Base-by-base conservation (phyloP, 2,888 invertebrate species). In the Aphrophora alni region DNA sequence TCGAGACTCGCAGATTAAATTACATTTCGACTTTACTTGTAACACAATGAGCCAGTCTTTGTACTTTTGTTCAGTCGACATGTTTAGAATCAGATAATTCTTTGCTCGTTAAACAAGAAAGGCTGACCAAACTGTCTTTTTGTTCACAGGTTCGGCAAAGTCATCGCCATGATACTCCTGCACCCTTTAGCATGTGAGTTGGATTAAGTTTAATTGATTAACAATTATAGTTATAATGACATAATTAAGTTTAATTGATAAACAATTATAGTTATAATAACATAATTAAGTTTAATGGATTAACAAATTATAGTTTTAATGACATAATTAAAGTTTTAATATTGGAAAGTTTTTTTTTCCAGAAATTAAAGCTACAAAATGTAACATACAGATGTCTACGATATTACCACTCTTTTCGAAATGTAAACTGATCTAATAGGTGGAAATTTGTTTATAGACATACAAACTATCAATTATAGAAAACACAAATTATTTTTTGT, bases 151-250 rank as follows among this genome's bases (percentile, higher is more conserved):
- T 59, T 21, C 21, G 59, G 59, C 59, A n/a, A 21, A 59, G n/a
- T 59, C 59, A 59, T 59, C 59, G 59, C 59, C 59, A 59, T 59
- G 59, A 59, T 59, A 21, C 59, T 59, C 59, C 59, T 59, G 59
- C 59, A 59, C 21, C 59, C 59, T 59, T 21, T 59, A 59, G 12
- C 59, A 59, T 59, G 59, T 59, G 21, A 59, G 59, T 59, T 59
- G 21, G 4, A 4, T 10, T 33, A 44, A 44, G 2, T 3, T 33
- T 33, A 33, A 33, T 33, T 33, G 5, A 33, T 33, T 33, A 8
- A 8, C 8, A 5, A 33, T 5, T 33, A 33, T 33, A 33, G 33
- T 33, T n/a, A n/a, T n/a, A n/a, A n/a, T n/a, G n/a, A n/a, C n/a
- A n/a, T n/a, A n/a, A 4, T 10, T 33, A 44, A 44, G 2, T 3